These are phyloP conservation scores for Trichomalopsis sarcophagae DNA, from an alignment of 1,140 invertebrate genomes.

Conservation along the genomic window DNA sequence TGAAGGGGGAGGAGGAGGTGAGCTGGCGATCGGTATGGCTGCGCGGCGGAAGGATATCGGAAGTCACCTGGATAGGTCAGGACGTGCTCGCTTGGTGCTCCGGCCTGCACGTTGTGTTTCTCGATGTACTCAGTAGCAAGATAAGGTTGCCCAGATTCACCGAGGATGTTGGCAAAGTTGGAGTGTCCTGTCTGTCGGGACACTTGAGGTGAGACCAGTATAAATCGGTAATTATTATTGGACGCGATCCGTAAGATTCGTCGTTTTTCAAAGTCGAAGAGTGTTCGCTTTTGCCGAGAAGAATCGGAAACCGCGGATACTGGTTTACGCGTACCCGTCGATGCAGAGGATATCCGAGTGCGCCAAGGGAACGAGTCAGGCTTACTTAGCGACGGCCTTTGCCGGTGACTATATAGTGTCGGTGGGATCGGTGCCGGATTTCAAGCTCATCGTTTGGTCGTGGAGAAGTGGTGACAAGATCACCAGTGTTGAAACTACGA, in stretches of 20 bases:
- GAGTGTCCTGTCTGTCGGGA: constrained; percentile 63
- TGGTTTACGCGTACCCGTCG: constrained; percentile 66
- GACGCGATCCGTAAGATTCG: not conserved
- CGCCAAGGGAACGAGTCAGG: constrained; percentile 46
- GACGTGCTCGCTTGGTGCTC: constrained; percentile 67
- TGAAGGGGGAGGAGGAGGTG: constrained; percentile 2
- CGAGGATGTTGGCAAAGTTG: constrained; percentile 59
- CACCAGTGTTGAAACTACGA: constrained; percentile 51
- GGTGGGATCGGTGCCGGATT: constrained; percentile 62
- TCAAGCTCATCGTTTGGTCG: constrained; percentile 66
- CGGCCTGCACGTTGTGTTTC: constrained; percentile 66
- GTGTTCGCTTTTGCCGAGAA: constrained; percentile 69
- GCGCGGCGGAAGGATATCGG: constrained; percentile 62
- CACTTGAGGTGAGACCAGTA: constrained; percentile 53
- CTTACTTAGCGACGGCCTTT: constrained; percentile 66
- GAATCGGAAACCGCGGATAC: constrained; percentile 61
- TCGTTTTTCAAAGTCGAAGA: not conserved
- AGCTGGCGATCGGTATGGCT: constrained; percentile 64
- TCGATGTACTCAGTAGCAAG: constrained; percentile 55
- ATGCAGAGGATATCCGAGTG: constrained; percentile 66
- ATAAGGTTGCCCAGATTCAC: constrained; percentile 60
- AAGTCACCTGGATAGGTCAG: constrained; percentile 67
- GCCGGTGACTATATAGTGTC: constrained; percentile 61
- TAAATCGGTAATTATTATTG: not conserved
- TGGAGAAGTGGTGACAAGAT: constrained; percentile 70